Evolutionary conservation across 2,888 invertebrate species (phyloP), one percentile per base, ranked within the genome.

Genomic region (Spodoptera picta): DNA sequence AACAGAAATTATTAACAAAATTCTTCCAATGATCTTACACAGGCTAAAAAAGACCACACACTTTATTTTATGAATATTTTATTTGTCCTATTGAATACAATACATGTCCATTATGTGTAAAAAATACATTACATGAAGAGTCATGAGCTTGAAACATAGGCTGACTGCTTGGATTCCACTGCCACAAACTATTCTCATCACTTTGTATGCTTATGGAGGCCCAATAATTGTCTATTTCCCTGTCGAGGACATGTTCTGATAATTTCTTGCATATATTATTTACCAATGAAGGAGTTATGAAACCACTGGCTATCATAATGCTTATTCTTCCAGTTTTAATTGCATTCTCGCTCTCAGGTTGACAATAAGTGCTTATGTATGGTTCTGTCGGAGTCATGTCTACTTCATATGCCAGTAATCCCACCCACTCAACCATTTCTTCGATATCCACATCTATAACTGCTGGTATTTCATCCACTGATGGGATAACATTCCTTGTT

Each of bases 341-440:
- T 41, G 90, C 75, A 57, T 79, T 68, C 6, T 83, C 78, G 75
- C 90, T 89, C 0, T 90, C 88, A 0, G 94, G 94, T 65, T 83
- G 85, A 48, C 71, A 70, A 46, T 94, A 94, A 4, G 87, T 83
- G 63, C 92, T 94, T 0, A 94, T 86, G 48, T 93, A 94, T 2
- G 80, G 64, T 59, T 92, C 89, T 9, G 75, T 81, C 7, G 87
- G 87, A 1, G 74, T 68, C 41, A 91, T 70, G 63, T 90, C 84
- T 12, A 78, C 90, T 31, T 83, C 77, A 24, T 84, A 82, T 11
- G 89, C 89, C 12, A 94, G 61, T 84, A 94, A 85, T 0, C 94
- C 94, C 45, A 91, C 80, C 94, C 94, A 94, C 81, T 94, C 94
- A 0, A 87, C 87, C 70, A 94, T 82, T 69, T 93, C 93, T 1